Evolutionary conservation across 2,888 invertebrate species (phyloP), one percentile per base, ranked within the genome.

Genomic region (Masnerella sp.): DNA sequence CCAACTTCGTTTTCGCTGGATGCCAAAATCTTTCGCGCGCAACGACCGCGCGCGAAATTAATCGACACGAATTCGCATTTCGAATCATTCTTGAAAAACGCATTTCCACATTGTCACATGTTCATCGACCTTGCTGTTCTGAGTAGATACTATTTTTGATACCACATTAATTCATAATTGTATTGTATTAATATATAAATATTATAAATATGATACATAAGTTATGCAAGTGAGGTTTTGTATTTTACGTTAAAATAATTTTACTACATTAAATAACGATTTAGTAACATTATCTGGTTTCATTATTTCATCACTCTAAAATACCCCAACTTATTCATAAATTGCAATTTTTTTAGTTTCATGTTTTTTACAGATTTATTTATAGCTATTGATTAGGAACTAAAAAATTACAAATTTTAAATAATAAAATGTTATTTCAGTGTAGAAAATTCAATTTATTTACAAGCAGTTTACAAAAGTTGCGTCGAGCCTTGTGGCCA

Each of bases 401-500:
- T n/a, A n/a, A n/a, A n/a, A n/a, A n/a, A n/a, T n/a, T n/a, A n/a
- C n/a, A n/a, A n/a, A n/a, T n/a, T n/a, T n/a, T n/a, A n/a, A n/a
- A n/a, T n/a, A n/a, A n/a, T n/a, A n/a, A n/a, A n/a, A n/a, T n/a
- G n/a, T n/a, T n/a, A n/a, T n/a, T n/a, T n/a, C n/a, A n/a, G 8
- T 43, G 64, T 71, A 64, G 45, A 65, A 69, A 65, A 43, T 70
- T n/a, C 34, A 59, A 42, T 69, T 65, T 75, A 74, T 75, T 71
- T 52, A 71, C 71, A 71, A 62, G 71, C 58, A 56, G 40, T 61
- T 67, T 45, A 51, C 43, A 68, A n/a, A 36, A 28, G 36, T 40
- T 58, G 11, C 12, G 43, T 9, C 30, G 67, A 71, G 71, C 75
- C 71, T 71, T 68, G 71, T 75, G 75, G 75, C 75, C 75, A 75